Conservation (phyloP, 30 jellyfish, hydroid and myxozoan species). For the Aurelia aurita complex sp. Pacific region DNA sequence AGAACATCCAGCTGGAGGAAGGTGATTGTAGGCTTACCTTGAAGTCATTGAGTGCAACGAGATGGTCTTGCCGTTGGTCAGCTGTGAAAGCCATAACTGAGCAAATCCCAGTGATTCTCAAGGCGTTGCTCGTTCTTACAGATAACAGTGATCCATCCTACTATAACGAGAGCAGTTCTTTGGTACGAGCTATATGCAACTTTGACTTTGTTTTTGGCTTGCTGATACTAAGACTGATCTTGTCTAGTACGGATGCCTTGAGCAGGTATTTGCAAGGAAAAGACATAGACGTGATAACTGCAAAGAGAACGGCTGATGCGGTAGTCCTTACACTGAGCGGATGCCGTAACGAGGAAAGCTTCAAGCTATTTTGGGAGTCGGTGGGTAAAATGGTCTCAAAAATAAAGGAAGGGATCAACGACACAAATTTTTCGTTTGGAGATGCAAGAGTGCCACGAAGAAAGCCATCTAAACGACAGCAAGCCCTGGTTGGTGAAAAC, state of each 20-base stretch:
- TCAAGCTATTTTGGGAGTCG: too few relatives aligned
- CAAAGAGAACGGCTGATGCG: not conserved
- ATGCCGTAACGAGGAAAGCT: too few relatives aligned
- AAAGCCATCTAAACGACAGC: conserved; percentile 41
- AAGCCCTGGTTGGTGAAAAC: conserved; percentile 30
- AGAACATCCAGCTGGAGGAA: conserved; percentile 25
- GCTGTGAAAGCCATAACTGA: not conserved
- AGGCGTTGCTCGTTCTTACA: conserved; percentile 16
- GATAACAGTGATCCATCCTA: conserved; percentile 11
- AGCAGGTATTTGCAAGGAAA: conserved; percentile 54
- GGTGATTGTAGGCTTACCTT: conserved; percentile 19
- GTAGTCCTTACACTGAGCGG: too few relatives aligned
- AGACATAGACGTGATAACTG: conserved; percentile 39
- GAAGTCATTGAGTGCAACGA: conserved; percentile 49
- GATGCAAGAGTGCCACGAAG: conserved; percentile 50
- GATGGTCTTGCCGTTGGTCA: conserved; percentile 62
- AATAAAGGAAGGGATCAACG: conserved; percentile 29
- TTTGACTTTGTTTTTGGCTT: conserved; percentile 40
- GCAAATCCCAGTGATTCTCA: conserved; percentile 33
- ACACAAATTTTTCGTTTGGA: conserved; percentile 15
- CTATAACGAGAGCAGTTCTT: conserved; percentile 21
- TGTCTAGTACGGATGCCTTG: conserved; percentile 25
- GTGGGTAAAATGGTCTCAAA: not conserved
- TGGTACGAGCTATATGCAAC: conserved; percentile 22
- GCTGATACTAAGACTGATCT: conserved; percentile 14